Base-by-base conservation (phyloP, 1,140 invertebrate genomes). In the Euura lappo region DNA sequence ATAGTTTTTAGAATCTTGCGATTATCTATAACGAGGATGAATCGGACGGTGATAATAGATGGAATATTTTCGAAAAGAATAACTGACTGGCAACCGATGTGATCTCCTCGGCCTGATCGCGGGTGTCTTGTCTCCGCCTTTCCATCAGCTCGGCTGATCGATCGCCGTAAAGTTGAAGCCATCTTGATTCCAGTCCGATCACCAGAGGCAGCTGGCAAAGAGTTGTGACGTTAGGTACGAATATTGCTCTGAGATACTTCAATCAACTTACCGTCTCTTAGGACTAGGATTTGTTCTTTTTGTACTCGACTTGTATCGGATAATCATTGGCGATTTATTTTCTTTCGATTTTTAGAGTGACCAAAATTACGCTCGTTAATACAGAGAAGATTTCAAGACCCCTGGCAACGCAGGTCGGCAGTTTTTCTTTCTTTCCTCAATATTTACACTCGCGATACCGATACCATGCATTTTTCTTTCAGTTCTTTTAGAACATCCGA, bases 91-190 rank as follows among this genome's bases (percentile, higher is more conserved):
- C 81, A 77, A 90, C 88, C 73, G 90, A 90, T 5, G 93, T 92
- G 80, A 95, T 93, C 87, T 98, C 97, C 83, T 97, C 95, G 67
- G 96, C 94, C 87, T 99, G 97, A 90, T 99, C 98, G 73, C 93
- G 90, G 0, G 98, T 93, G 88, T 98, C 97, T 80, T 97, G 94
- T 70, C 97, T 90, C 74, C 97, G 88, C 51, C 97, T 88, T 83
- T 94, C 92, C 73, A 94, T 91, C 65, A 98, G 85, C 84, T 94
- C 93, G 13, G 91, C 90, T 13, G 94, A 91, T 78, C 93, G 91
- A 74, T 93, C 91, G 10, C 91, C 90, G 80, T 94, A 92, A 46
- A 97, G 81, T 69, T 92, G 90, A 74, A 96, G 80, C 81, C 95
- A 92, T 13, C 93, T 90, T 74, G 93, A 91, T 83, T 98, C 97